Conservation (phyloP, 2,888 invertebrate species). For the Drosophila seclusa region DNA sequence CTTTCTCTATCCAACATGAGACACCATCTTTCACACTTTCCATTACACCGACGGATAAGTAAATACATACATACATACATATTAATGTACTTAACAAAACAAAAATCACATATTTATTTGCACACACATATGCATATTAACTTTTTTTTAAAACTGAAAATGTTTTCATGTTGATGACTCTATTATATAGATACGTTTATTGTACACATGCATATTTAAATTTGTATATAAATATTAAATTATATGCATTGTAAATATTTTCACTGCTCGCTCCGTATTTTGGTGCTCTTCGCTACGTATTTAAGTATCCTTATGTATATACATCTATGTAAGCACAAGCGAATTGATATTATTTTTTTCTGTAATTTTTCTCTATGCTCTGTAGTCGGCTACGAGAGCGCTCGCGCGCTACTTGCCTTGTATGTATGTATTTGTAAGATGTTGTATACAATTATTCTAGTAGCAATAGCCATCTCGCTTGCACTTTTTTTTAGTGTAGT, state of each 20-base stretch:
- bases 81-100: slow-evolving; percentile 15
- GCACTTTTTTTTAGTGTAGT: slow-evolving; percentile 63
- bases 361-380: slow-evolving; percentile 46
- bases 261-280: slow-evolving; percentile 6
- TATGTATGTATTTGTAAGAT: slow-evolving; percentile 50
- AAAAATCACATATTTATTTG: slow-evolving; percentile 8
- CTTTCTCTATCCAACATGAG: slow-evolving; percentile 3
- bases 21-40: slow-evolving; percentile 8
- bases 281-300: not conserved
- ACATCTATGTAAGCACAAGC: slow-evolving; percentile 11
- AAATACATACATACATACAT: not conserved
- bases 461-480: slow-evolving; percentile 71
- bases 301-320: slow-evolving; percentile 2
- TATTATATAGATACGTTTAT: slow-evolving; percentile 6
- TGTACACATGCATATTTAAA: slow-evolving; percentile 5
- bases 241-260: slow-evolving; percentile 8
- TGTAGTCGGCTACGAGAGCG: slow-evolving; percentile 54
- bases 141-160: slow-evolving; percentile 5
- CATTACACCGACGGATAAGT: not conserved
- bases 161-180: slow-evolving; percentile 11
- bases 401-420: slow-evolving; percentile 68
- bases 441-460: slow-evolving; percentile 66
- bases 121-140: slow-evolving; percentile 1
- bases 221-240: slow-evolving; percentile 7
- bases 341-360: slow-evolving; percentile 32